These are phyloP conservation scores for Opisthograptis luteolata DNA, from an alignment of 2,888 invertebrate species.

Conservation along the genomic window DNA sequence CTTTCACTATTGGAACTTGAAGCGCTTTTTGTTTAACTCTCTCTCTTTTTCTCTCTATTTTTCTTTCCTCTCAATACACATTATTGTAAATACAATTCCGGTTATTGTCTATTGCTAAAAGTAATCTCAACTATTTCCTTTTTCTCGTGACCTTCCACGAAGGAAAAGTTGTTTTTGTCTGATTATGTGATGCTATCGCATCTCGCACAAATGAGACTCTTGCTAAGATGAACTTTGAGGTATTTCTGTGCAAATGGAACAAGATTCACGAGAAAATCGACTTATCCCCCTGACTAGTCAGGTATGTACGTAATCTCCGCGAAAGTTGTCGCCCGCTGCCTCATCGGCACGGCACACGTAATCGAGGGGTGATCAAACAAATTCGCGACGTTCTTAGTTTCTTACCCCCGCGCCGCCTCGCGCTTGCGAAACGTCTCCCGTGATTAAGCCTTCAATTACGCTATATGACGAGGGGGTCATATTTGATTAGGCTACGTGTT, in stretches of 20 bases:
- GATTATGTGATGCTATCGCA: constrained; percentile 1
- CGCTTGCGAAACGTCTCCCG: constrained; percentile 69
- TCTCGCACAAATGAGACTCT: not conserved
- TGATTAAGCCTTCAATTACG: constrained; percentile 82
- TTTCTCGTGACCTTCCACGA: not conserved
- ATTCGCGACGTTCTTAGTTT: constrained; percentile 50
- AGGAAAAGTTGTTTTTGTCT: not conserved
- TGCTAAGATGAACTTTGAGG: not conserved
- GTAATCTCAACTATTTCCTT: constrained; percentile 13
- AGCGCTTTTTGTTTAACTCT: constrained; percentile 30
- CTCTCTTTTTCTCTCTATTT: too few relatives aligned
- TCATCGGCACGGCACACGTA: constrained; percentile 55
- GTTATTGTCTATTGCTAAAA: constrained; percentile 20
- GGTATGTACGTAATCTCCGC: constrained; percentile 38
- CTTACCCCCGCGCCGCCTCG: constrained; percentile 42
- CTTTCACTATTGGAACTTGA: constrained; percentile 48
- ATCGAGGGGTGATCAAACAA: constrained; percentile 74
- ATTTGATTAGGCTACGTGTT: constrained; percentile 82
- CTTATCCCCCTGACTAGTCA: constrained; percentile 12
- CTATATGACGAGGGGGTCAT: constrained; percentile 80
- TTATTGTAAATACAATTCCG: constrained; percentile 27
- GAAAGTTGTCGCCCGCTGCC: constrained; percentile 58
- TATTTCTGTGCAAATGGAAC: not conserved
- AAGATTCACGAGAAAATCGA: constrained; percentile 5
- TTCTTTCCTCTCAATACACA: constrained; percentile 19